Evolutionary conservation across 1,140 invertebrate species (phyloP), one percentile per base, ranked within the genome.

Genomic region (Drosophila burlai): DNA sequence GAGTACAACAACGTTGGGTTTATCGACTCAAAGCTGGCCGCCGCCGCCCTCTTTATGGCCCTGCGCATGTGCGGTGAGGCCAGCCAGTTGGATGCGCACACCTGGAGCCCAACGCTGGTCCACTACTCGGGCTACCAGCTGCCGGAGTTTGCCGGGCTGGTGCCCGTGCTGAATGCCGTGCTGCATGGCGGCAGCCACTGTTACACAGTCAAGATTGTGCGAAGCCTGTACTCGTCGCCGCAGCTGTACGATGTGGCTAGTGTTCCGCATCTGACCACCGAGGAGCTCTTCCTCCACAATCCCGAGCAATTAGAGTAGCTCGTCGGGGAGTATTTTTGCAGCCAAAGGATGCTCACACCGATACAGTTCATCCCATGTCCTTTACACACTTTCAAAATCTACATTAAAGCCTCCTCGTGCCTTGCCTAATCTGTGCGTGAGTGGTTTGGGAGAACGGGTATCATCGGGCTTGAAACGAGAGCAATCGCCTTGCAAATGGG

Each of bases 171-270:
- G 40, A 98, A 99, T 93, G 94, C 95, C 38, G 95, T 96, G 57
- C 93, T 99, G 4, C 95, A 96, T 82, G 95, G 95, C 74, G 95
- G 95, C 74, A 96, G 95, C 95, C 11, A n/a, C 2, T 96, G 96
- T 83, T 95, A 95, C 49, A 95, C 96, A 61, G 94, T 98, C 52
- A 95, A 96, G 91, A 98, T 97, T 42, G 96, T 99, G 68, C 94
- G 95, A 45, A 97, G 96, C 90, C 99, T 99, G 94, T 99, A 99
- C 93, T 98, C 97, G 40, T 98, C 99, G 93, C 96, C 96, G 83
- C 96, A 98, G 86, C 98, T 98, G 93, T 97, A 96, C 82, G 96
- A 97, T 94, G 96, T 97, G 64, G 96, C 96, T 59, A 96, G 95
- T 92, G 94, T 95, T 71, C 95, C 96, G 34, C 93, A 96, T 34